Percentiles rank a stretch among this genome's conserved stretches.
These are phyloP conservation scores for Clitarchus hookeri DNA, from an alignment of 2,888 invertebrate genomes.

Conservation along the genomic window DNA sequence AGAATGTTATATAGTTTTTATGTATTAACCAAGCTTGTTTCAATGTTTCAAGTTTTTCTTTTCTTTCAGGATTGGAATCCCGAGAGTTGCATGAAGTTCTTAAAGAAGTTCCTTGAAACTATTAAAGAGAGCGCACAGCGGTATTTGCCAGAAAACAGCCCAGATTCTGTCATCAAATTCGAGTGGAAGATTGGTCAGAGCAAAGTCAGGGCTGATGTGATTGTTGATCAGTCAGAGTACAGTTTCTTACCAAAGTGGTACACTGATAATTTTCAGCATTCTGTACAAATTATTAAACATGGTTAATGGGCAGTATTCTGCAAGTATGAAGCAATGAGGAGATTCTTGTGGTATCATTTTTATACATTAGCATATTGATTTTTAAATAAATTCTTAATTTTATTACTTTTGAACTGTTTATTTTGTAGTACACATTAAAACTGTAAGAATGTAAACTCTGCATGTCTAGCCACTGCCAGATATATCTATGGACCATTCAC, in stretches of 20 bases:
- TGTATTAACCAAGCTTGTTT: no score
- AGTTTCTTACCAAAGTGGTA: constrained; percentile 48
- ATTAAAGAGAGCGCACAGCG: background rate
- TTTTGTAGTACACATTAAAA: no score
- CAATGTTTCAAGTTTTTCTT: background rate
- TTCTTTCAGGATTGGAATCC: constrained; percentile 41
- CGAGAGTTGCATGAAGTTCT: background rate
- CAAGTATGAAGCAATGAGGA: background rate
- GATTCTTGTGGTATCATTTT: no score
- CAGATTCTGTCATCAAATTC: constrained; percentile 49
- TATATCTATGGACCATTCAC: no score
- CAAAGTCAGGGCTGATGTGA: constrained; percentile 41
- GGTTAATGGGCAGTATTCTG: background rate
- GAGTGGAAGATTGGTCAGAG: constrained; percentile 45
- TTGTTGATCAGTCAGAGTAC: constrained; percentile 38
- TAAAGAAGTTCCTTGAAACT: background rate
- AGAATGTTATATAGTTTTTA: no score
- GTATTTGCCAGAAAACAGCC: constrained; percentile 40
- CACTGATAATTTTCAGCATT: constrained; percentile 30
- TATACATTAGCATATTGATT: no score
- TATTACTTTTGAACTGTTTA: no score
- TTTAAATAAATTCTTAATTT: no score
- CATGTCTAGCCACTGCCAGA: no score
- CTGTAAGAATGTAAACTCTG: no score
- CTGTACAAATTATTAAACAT: background rate